Percentiles rank a stretch among this genome's conserved stretches.
Conservation (phyloP, 2,113 vertebrate genomes). For the Ceuthmochares aereus region DNA sequence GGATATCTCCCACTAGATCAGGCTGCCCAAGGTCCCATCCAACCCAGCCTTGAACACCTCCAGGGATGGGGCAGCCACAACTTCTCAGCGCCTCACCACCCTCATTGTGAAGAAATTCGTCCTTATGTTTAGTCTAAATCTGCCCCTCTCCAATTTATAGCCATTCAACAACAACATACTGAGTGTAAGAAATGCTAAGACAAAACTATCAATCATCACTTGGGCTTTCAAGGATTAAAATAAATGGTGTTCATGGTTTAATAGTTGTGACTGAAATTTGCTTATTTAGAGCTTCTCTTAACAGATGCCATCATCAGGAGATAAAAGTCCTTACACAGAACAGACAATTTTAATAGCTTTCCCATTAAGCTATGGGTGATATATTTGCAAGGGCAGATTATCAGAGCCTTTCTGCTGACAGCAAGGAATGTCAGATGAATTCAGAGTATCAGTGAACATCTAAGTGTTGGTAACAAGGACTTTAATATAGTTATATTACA, state of each 20-base stretch:
- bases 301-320: constrained; percentile 7
- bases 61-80: no score
- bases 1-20: no score
- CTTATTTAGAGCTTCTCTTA: constrained; percentile 12
- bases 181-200: background rate
- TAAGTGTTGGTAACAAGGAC: background rate
- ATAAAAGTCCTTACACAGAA: background rate
- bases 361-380: constrained; percentile 20
- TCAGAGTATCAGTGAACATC: background rate
- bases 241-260: background rate
- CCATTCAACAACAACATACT: background rate
- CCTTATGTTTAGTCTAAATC: no score
- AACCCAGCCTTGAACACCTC: no score
- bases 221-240: background rate
- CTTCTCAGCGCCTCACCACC: no score
- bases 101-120: no score
- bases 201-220: background rate
- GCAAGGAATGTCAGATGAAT: constrained; percentile 14
- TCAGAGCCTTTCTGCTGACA: constrained; percentile 20
- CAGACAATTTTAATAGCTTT: constrained; percentile 26
- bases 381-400: constrained; percentile 15
- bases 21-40: no score
- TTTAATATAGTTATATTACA: background rate
- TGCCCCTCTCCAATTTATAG: no score
- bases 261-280: background rate